Base-by-base conservation (phyloP, 2,113 vertebrate genomes). In the Azemiops feae region DNA sequence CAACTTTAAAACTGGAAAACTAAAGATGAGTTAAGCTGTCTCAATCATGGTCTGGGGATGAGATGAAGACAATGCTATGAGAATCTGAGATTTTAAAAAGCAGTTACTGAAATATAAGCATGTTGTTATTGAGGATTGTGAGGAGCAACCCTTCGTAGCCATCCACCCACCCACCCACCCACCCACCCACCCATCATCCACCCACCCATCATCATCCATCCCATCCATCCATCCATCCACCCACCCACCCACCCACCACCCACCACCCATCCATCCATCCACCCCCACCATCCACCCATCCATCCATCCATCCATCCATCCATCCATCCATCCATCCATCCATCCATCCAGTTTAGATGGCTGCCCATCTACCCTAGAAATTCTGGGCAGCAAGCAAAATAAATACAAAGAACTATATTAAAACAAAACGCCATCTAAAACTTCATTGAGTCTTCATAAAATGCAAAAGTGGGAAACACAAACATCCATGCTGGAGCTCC, bases 261-360 rank as follows among this genome's bases (percentile, higher is more conserved):
- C 47, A 50, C 1, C 47, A 50, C 1, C 8, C 47, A 8, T 1
- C 47, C 5, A 7, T 1, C 6, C 47, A 50, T 1, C 47, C 47
- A 50, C 8, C 47, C n/a, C n/a, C n/a, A n/a, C n/a, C 8, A 50
- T 1, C 8, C 47, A 50, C 0, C 47, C 8, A 50, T 0, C 8
- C 7, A 50, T 8, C 47, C 47, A 50, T 1, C 47, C 47, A 50
- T 9, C 45, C 45, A 47, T 47, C 45, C 5, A 47, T 47, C 45
- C 47, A 50, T 9, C 8, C 47, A 50, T 0, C 47, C 47, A 50
- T 0, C 8, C 47, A 50, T 1, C 8, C 47, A 50, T 1, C 47
- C 47, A 55, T n/a, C 30, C 30, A 74, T 74, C 69, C 69, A 34
- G 30, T 34, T 74, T 74, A 74, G 14, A 18, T 16, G 14, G n/a